Evolutionary conservation across 1,140 invertebrate genomes (phyloP).

Genomic region (Drosophila athabasca): DNA sequence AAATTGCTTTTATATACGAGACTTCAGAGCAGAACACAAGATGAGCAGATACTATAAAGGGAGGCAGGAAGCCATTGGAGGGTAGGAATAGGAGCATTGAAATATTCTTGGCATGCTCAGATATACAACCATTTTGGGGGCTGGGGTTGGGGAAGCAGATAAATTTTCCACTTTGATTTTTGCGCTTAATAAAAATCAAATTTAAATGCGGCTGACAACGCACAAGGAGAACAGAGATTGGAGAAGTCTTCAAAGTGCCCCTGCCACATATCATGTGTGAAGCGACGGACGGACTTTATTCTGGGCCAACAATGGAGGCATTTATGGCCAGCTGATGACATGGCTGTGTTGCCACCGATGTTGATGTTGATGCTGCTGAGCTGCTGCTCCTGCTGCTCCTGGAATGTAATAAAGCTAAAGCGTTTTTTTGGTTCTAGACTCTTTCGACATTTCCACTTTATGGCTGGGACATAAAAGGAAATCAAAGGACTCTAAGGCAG

Average conservation of each 20-base stretch:
- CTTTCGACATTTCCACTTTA: constrained; percentile 61
- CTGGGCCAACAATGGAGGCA: constrained; percentile 26
- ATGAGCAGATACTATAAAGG: constrained; percentile 8
- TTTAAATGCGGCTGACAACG: constrained; percentile 80
- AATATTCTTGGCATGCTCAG: constrained; percentile 69
- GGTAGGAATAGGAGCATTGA: constrained; percentile 36
- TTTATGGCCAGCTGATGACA: constrained; percentile 59
- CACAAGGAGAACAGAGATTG: constrained; percentile 40
- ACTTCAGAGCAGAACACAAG: not conserved
- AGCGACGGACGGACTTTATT: constrained; percentile 16
- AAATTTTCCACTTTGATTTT: constrained; percentile 79
- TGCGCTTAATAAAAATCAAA: constrained; percentile 81
- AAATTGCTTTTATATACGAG: constrained; percentile 74
- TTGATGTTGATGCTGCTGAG: constrained; percentile 5
- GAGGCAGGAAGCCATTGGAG: not conserved
- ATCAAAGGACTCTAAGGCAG: constrained; percentile 46
- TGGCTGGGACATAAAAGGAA: constrained; percentile 72
- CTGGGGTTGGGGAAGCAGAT: constrained; percentile 31
- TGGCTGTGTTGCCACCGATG: constrained; percentile 8
- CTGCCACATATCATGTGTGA: not conserved
- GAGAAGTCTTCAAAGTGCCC: not conserved
- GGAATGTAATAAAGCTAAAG: constrained; percentile 75
- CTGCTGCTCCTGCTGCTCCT: constrained; percentile 11
- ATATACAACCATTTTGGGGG: constrained; percentile 48
- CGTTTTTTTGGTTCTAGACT: constrained; percentile 27